Evolutionary conservation across 2,888 invertebrate species (phyloP).

Genomic region (Litoditis marina): DNA sequence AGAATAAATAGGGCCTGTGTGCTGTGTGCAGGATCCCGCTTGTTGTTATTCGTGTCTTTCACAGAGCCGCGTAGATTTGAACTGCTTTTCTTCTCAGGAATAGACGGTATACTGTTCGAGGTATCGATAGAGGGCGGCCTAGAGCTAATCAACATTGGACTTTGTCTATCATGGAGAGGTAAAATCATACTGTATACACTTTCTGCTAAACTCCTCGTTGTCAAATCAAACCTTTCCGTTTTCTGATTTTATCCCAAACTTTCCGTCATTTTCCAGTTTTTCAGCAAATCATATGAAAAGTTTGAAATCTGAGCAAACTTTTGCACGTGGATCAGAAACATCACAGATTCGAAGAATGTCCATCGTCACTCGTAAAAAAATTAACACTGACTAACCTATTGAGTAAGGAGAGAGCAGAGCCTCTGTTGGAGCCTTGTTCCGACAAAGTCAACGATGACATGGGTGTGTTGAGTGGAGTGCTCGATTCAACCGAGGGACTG

Average conservation of each 20-base stretch:
- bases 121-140: conserved; percentile 7
- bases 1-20: conserved; percentile 77
- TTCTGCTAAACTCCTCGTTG: not conserved
- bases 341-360: no score
- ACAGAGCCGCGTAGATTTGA: conserved; percentile 47
- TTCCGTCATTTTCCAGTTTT: no score
- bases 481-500: conserved; percentile 25
- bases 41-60: conserved; percentile 54
- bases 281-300: no score
- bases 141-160: no score
- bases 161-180: no score
- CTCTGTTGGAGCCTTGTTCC: conserved; percentile 41
- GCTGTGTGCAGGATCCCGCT: conserved; percentile 67
- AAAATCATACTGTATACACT: no score
- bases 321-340: no score
- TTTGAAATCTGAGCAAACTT: not conserved
- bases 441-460: conserved; percentile 19
- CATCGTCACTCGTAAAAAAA: no score
- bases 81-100: conserved; percentile 43
- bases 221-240: no score
- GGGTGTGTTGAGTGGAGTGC: conserved; percentile 11
- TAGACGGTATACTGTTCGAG: not conserved
- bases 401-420: conserved; percentile 41
- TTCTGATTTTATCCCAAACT: no score
- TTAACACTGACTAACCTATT: conserved; percentile 22